A percentile compares a stretch with the other conserved stretches of the same genome.
Evolutionary conservation across 1,140 invertebrate genomes (phyloP).

Genomic region (Oreohelix idahoensis): DNA sequence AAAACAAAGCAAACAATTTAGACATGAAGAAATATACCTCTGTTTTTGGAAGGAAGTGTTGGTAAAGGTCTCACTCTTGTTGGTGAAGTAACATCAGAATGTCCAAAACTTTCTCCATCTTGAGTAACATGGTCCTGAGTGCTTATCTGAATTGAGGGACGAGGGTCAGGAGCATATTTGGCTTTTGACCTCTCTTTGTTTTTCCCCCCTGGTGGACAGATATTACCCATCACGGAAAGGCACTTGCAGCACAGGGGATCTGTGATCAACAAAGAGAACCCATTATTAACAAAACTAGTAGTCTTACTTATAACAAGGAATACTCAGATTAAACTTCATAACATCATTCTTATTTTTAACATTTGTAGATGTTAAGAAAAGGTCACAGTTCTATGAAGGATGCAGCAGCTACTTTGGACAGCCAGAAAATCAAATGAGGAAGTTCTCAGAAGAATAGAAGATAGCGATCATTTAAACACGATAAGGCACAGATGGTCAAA

Average conservation of each 20-base stretch:
- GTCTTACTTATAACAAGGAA: too few species aligned
- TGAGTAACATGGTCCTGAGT: background rate
- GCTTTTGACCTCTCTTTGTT: background rate
- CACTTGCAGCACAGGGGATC: background rate
- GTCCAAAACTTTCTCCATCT: background rate
- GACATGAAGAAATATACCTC: background rate
- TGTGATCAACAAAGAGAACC: background rate
- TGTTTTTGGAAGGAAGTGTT: constrained; percentile 17
- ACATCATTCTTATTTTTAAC: too few species aligned
- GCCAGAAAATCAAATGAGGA: too few species aligned
- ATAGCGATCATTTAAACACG: too few species aligned
- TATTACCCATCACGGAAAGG: constrained; percentile 6
- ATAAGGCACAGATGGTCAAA: too few species aligned
- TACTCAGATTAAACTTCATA: too few species aligned
- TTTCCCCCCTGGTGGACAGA: background rate
- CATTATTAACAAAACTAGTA: background rate
- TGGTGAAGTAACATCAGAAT: background rate
- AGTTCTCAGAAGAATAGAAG: too few species aligned
- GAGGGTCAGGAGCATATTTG: constrained; percentile 7
- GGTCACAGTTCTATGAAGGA: too few species aligned
- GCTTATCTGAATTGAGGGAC: constrained; percentile 1
- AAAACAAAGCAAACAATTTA: background rate
- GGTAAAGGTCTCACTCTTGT: constrained; percentile 12
- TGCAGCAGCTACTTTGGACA: too few species aligned
- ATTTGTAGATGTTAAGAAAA: too few species aligned